These are phyloP conservation scores for Tinea semifulvella DNA, from an alignment of 2,888 invertebrate species.

Conservation along the genomic window DNA sequence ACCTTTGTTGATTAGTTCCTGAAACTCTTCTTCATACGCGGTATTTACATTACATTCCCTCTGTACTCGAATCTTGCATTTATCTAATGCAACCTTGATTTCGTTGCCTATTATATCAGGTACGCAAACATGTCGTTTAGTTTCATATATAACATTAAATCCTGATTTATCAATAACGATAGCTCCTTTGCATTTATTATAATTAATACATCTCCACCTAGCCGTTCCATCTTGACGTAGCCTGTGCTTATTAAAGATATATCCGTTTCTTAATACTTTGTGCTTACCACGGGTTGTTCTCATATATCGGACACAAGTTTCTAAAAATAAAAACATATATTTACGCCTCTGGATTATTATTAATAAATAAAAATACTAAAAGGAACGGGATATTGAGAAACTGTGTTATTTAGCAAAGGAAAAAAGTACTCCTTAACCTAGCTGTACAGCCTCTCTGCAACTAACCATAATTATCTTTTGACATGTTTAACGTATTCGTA, in stretches of 20 bases:
- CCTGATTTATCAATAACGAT: not conserved
- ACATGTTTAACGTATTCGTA: too few relatives aligned
- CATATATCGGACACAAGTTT: constrained; percentile 20
- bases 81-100: not conserved
- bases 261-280: constrained; percentile 9
- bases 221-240: not conserved
- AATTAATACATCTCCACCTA: not conserved
- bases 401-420: too few relatives aligned
- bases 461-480: too few relatives aligned
- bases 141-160: not conserved
- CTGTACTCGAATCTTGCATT: constrained; percentile 2
- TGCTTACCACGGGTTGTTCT: constrained; percentile 21
- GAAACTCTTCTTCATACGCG: not conserved
- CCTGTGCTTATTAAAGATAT: constrained; percentile 8
- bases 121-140: not conserved
- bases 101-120: not conserved
- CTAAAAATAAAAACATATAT: not conserved
- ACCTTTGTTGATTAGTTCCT: not conserved
- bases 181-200: not conserved
- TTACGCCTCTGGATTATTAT: too few relatives aligned
- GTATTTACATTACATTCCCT: not conserved
- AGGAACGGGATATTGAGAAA: too few relatives aligned
- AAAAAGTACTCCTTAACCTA: too few relatives aligned
- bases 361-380: too few relatives aligned
- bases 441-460: too few relatives aligned